Percentiles rank a stretch among this genome's conserved stretches.
Conservation (phyloP, 2,888 invertebrate species). For the Argynnis bischoffii region DNA sequence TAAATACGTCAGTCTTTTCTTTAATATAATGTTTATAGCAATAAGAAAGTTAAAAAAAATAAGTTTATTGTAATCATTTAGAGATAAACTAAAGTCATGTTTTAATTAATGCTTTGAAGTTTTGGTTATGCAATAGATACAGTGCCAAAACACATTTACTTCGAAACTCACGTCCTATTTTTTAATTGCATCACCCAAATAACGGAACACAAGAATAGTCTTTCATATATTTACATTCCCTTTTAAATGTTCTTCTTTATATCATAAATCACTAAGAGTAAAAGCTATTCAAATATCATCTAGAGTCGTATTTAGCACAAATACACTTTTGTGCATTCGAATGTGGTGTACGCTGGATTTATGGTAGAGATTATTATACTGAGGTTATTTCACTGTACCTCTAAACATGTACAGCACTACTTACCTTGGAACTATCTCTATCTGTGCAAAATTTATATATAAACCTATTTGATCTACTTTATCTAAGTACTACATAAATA, state of each 20-base stretch:
- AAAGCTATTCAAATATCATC: slow-evolving; percentile 26
- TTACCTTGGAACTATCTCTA: slow-evolving; percentile 4
- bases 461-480: background rate
- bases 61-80: background rate
- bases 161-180: slow-evolving; percentile 22
- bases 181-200: slow-evolving; percentile 24
- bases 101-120: slow-evolving; percentile 6
- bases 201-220: background rate
- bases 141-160: slow-evolving; percentile 29
- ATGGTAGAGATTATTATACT: slow-evolving; percentile 18
- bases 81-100: background rate
- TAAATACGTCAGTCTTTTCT: background rate
- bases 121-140: too few relatives aligned
- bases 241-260: slow-evolving; percentile 12
- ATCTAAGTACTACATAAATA: too few relatives aligned
- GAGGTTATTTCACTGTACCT: slow-evolving; percentile 5
- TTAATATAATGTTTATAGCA: too few relatives aligned
- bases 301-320: slow-evolving; percentile 25
- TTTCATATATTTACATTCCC: background rate
- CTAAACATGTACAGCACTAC: slow-evolving; percentile 4
- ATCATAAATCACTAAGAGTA: slow-evolving; percentile 29
- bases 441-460: background rate
- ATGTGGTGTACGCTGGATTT: slow-evolving; percentile 20
- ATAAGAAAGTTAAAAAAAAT: background rate
- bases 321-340: slow-evolving; percentile 11